These are phyloP conservation scores for Dryobota labecula DNA, from an alignment of 2,888 invertebrate species.

Conservation along the genomic window DNA sequence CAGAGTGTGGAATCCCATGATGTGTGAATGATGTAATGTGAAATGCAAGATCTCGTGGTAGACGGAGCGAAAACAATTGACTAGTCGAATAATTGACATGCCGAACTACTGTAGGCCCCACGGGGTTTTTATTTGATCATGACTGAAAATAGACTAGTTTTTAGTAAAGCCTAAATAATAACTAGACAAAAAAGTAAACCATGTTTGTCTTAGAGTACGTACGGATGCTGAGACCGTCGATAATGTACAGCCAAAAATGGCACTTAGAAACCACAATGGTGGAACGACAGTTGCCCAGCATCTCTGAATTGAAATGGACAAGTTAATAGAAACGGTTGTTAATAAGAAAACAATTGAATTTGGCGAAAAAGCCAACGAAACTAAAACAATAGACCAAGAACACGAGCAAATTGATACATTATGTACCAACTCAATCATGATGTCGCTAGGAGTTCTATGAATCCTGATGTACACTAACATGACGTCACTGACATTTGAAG, in stretches of 20 bases:
- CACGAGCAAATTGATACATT: neutral
- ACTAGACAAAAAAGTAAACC: slow-evolving; percentile 37
- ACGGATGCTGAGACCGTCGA: neutral
- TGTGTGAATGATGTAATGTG: slow-evolving; percentile 3
- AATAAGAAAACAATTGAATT: neutral
- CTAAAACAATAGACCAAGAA: neutral
- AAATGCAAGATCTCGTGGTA: slow-evolving; percentile 55
- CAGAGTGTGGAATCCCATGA: slow-evolving; percentile 15
- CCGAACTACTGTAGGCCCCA: slow-evolving; percentile 58
- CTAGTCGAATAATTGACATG: slow-evolving; percentile 53
- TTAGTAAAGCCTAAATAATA: slow-evolving; percentile 44
- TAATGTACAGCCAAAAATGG: neutral
- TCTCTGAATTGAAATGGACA: neutral
- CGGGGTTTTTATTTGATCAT: slow-evolving; percentile 58
- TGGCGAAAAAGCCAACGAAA: neutral
- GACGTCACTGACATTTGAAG: slow-evolving; percentile 30
- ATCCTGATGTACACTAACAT: slow-evolving; percentile 22
- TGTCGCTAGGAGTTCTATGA: slow-evolving; percentile 27
- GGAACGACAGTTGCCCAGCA: neutral
- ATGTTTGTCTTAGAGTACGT: slow-evolving; percentile 22
- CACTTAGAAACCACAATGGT: neutral
- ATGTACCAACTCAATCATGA: neutral
- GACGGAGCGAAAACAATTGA: slow-evolving; percentile 57
- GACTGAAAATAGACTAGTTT: slow-evolving; percentile 52
- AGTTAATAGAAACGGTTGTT: neutral